phyloP scores from a whole-genome alignment of 2,888 invertebrate genomes.

The Pantelozetes paolii region DNA sequence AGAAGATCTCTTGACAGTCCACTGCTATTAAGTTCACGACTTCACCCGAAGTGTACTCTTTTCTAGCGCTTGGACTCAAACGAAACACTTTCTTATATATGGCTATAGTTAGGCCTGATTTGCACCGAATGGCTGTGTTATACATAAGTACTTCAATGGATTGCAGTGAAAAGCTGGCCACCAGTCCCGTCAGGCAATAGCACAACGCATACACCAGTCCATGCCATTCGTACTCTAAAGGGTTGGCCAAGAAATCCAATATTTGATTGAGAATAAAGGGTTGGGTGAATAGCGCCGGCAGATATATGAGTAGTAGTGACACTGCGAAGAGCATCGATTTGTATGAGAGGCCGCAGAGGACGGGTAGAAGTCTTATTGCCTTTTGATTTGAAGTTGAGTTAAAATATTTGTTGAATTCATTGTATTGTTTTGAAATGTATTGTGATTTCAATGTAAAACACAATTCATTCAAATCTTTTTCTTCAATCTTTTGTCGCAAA shows the following conservation, averaged over 20 bases:
- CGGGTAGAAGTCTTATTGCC: not conserved
- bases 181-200: not conserved
- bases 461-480: not conserved
- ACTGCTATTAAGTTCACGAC: constrained; percentile 89
- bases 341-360: not conserved
- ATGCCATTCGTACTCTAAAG: not conserved
- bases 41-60: constrained; percentile 73
- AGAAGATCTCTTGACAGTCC: constrained; percentile 68
- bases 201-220: not conserved
- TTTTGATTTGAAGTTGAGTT: not conserved
- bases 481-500: not conserved
- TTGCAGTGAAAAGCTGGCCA: not conserved
- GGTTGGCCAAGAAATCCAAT: not conserved
- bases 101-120: not conserved
- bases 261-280: not conserved
- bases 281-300: not conserved
- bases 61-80: constrained; percentile 52
- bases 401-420: not conserved
- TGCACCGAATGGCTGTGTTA: not conserved
- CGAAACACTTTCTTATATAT: constrained; percentile 24
- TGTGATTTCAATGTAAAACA: not conserved
- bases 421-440: not conserved
- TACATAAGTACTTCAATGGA: not conserved
- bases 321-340: not conserved
- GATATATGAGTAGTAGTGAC: not conserved